Base-by-base conservation (phyloP, 2,797 vertebrate species). In the Bradypodion ventrale region DNA sequence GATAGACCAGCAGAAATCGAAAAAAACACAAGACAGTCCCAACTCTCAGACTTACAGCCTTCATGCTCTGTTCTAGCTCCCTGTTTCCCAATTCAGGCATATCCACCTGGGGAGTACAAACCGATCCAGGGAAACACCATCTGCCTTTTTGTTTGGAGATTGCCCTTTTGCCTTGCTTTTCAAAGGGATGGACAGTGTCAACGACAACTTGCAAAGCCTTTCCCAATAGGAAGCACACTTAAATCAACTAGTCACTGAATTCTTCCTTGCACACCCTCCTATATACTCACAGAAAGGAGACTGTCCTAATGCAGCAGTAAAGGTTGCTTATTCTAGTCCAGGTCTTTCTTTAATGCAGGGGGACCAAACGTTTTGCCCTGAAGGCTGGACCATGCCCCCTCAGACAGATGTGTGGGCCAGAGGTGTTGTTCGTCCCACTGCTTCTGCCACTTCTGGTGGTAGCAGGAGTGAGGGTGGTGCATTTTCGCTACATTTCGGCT, bases 181-280 rank as follows among this genome's bases (percentile, higher is more conserved):
- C n/a, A 42, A 65, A 16, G 89, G 90, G 91, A 69, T 76, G 82
- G 82, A 32, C 37, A 63, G n/a, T 69, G 88, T 87, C 82, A 60
- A 63, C 44, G 49, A 63, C 49, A 62, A 42, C 84, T 70, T 52
- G 81, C n/a, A 12, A 32, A 16, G 62, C 40, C 23, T 66, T 82
- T 84, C 74, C 5, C 0, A 0, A 70, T 62, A 44, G 35, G 60
- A 73, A 72, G 13, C 44, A 86, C 42, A 29, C 59, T 70, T 66
- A 62, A n/a, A 63, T 75, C 44, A 9, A 0, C 3, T 29, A n/a
- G 2, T 15, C 32, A 7, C 66, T 56, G 16, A 27, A 3, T 23
- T 42, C 77, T 65, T 88, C 1, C 52, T 68, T 73, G 37, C 15
- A 44, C 42, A 12, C 32, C 70, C 73, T 76, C 73, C 3, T 23